Evolutionary conservation across 2,113 vertebrate genomes (phyloP).

Genomic region (Hemichromis elongatus): DNA sequence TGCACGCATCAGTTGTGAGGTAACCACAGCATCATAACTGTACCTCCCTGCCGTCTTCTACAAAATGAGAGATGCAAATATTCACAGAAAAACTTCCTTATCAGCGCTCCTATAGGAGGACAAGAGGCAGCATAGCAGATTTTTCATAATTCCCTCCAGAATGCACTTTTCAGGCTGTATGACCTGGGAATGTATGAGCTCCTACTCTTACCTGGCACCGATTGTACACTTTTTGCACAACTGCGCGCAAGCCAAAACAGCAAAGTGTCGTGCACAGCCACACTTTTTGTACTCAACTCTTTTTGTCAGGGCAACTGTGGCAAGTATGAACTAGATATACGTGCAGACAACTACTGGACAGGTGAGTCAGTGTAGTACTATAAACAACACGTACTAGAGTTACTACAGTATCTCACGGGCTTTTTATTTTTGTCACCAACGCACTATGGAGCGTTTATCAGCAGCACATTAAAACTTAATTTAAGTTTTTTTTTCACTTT

Average conservation of each 20-base stretch:
- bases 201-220: background rate
- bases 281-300: background rate
- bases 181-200: background rate
- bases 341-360: background rate
- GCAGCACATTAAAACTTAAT: background rate
- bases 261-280: background rate
- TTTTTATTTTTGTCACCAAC: background rate
- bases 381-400: background rate
- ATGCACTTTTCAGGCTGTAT: background rate
- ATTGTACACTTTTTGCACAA: background rate
- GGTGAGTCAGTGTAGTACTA: background rate
- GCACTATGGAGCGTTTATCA: rapidly evolving
- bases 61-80: background rate
- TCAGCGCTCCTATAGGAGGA: background rate
- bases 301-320: background rate
- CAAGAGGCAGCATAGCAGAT: background rate
- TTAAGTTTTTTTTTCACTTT: background rate
- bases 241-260: background rate
- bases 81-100: background rate
- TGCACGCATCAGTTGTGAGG: background rate
- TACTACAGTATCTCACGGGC: background rate
- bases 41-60: background rate
- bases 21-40: background rate
- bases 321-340: background rate
- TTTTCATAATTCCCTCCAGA: background rate